Evolutionary conservation across 2,113 vertebrate species (phyloP).

Genomic region (Tachysurus vachellii): DNA sequence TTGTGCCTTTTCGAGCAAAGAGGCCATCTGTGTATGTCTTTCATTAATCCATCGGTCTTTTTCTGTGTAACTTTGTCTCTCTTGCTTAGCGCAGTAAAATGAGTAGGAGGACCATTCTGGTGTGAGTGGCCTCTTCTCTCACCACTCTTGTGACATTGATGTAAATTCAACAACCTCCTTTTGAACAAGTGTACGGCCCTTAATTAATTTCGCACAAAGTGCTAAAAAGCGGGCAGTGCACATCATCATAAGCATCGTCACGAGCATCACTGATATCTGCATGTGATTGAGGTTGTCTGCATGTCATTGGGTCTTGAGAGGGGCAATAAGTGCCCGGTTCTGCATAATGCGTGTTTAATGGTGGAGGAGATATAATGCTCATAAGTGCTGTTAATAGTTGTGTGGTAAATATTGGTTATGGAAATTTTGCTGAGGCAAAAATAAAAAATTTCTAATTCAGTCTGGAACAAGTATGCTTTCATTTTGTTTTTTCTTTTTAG

Average conservation of each 20-base stretch:
- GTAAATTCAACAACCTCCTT: conserved; percentile 40
- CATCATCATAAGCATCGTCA: conserved; percentile 22
- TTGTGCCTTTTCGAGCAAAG: background rate
- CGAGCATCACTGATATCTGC: conserved; percentile 12
- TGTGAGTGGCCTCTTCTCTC: conserved; percentile 42
- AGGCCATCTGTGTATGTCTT: background rate
- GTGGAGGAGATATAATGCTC: background rate
- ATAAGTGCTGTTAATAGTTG: conserved; percentile 14
- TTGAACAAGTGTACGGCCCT: conserved; percentile 39
- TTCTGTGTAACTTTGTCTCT: background rate
- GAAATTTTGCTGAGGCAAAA: background rate
- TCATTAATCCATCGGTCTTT: background rate
- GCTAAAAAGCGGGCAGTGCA: conserved; percentile 31
- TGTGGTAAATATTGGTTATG: background rate
- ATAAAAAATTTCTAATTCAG: background rate
- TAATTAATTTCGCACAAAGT: conserved; percentile 45
- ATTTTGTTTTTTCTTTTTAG: background rate
- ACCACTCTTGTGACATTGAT: conserved; percentile 40
- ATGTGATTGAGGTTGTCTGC: conserved; percentile 11
- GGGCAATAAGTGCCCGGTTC: background rate
- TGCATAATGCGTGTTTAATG: conserved; percentile 31
- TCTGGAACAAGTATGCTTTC: background rate
- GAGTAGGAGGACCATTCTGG: conserved; percentile 25
- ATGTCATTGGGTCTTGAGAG: conserved; percentile 9
- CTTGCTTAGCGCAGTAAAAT: conserved; percentile 5